phyloP scores from a whole-genome alignment of 1,140 invertebrate species.

The Coboldia fuscipes region DNA sequence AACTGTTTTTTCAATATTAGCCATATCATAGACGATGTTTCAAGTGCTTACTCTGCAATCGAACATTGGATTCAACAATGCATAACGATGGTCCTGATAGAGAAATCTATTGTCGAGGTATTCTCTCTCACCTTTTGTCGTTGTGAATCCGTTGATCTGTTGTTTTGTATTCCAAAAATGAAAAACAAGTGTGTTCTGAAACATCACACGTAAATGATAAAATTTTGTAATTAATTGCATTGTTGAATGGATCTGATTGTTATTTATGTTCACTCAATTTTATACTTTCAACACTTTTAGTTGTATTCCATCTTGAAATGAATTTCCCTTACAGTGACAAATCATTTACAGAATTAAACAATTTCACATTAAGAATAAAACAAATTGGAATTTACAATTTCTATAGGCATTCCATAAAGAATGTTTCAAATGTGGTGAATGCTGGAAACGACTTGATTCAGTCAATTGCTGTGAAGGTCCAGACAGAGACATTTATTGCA shows the following conservation, averaged over 20 bases:
- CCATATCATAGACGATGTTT: slow-evolving; percentile 79
- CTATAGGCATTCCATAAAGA: slow-evolving; percentile 70
- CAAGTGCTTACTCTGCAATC: slow-evolving; percentile 73
- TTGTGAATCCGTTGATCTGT: not conserved
- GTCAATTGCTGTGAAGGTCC: slow-evolving; percentile 86
- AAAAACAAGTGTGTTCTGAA: not conserved
- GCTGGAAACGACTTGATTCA: slow-evolving; percentile 89
- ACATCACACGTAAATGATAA: no score
- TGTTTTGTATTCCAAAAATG: slow-evolving; percentile 32
- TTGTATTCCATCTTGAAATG: no score
- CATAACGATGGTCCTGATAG: slow-evolving; percentile 84
- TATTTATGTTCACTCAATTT: no score
- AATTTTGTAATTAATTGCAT: no score
- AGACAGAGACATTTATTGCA: slow-evolving; percentile 94
- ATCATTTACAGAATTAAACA: no score
- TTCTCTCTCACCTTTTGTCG: slow-evolving; percentile 1
- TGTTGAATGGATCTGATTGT: no score
- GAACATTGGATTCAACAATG: slow-evolving; percentile 79
- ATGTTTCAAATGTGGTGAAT: slow-evolving; percentile 87
- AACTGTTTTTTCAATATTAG: slow-evolving; percentile 23
- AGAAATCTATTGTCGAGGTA: slow-evolving; percentile 86
- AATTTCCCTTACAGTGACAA: no score
- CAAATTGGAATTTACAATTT: no score
- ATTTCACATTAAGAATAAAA: no score
- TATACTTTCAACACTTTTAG: no score